Conservation (phyloP, 2,797 vertebrate genomes). For the Vultur gryphus region DNA sequence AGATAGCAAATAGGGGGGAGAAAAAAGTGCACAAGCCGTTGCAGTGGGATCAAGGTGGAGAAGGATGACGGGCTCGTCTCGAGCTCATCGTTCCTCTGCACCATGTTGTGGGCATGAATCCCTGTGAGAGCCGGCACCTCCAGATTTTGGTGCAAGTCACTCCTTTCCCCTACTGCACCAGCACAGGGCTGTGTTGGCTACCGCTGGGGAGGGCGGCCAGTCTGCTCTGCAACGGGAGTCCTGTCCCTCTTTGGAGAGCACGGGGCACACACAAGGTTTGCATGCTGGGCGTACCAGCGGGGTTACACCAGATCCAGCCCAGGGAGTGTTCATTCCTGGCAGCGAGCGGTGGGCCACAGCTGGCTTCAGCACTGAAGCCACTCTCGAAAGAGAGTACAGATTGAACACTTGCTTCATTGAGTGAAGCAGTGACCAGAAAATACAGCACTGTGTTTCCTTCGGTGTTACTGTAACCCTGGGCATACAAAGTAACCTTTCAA, state of each 20-base stretch:
- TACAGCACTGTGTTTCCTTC: background rate
- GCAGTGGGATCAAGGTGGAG: background rate
- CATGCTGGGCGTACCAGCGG: background rate
- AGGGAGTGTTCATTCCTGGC: background rate
- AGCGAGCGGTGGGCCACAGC: background rate
- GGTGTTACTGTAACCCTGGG: background rate
- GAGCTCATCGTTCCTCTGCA: fast-evolving
- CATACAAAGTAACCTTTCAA: background rate
- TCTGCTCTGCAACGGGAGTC: fast-evolving
- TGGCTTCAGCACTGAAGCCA: background rate
- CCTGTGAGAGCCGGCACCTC: fast-evolving
- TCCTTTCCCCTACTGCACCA: fast-evolving
- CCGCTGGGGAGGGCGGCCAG: fast-evolving
- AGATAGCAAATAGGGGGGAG: background rate
- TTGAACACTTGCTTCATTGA: background rate
- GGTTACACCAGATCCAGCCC: background rate
- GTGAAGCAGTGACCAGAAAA: background rate
- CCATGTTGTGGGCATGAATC: fast-evolving
- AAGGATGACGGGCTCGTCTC: fast-evolving
- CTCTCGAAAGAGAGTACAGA: background rate
- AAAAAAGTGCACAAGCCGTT: fast-evolving
- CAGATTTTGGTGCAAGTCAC: fast-evolving
- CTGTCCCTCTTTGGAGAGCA: background rate
- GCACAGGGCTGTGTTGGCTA: background rate
- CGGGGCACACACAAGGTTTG: background rate